Conservation (phyloP, 1,140 invertebrate genomes). For the Archivesica marissinica region DNA sequence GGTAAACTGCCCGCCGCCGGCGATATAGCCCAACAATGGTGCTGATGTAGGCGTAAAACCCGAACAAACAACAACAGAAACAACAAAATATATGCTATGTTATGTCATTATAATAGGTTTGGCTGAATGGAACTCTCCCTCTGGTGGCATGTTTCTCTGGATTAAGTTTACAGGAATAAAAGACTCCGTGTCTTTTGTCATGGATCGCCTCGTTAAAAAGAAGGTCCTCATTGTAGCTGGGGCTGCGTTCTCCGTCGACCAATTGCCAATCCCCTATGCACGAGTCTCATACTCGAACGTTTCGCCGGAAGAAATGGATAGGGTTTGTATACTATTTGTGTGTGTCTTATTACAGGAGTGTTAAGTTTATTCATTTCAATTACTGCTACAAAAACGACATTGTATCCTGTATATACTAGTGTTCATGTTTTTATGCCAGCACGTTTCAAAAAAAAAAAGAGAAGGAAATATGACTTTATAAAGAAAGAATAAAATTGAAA, state of each 20-base stretch:
- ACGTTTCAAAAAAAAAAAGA: neutral
- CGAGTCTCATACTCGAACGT: slow-evolving; percentile 33
- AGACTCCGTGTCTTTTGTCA: slow-evolving; percentile 2
- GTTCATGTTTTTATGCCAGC: neutral
- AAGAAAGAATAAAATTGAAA: no score
- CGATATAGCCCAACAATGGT: no score
- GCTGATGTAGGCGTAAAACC: no score
- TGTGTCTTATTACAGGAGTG: neutral
- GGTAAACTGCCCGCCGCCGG: no score
- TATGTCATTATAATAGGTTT: no score
- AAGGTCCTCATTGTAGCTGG: slow-evolving; percentile 44
- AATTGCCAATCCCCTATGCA: neutral
- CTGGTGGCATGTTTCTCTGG: slow-evolving; percentile 61
- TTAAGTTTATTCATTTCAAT: neutral
- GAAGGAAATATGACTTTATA: neutral
- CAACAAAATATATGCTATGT: no score
- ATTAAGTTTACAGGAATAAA: slow-evolving; percentile 7
- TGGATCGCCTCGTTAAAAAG: slow-evolving; percentile 17
- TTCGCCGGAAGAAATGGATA: slow-evolving; percentile 44
- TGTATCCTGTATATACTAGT: neutral
- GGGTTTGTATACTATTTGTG: neutral
- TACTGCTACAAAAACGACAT: neutral
- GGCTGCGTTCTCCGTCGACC: neutral
- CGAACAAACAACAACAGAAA: no score
- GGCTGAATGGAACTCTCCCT: slow-evolving; percentile 44